These are phyloP conservation scores for Pyxicephalus adspersus DNA, from an alignment of 2,113 vertebrate species.

Conservation along the genomic window DNA sequence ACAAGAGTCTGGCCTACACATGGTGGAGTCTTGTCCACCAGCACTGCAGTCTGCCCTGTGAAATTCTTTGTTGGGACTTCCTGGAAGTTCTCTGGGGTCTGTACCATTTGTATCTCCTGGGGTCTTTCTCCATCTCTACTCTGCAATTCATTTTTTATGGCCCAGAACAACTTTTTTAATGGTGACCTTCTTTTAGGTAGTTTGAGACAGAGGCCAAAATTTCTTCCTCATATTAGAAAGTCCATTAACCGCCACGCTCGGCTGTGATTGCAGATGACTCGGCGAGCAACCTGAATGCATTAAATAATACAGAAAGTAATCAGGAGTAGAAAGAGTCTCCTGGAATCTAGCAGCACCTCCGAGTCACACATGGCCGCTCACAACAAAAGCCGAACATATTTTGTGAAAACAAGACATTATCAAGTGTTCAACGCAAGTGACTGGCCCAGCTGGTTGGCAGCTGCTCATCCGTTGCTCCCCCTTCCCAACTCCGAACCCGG, in stretches of 20 bases:
- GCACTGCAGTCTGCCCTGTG: too few species aligned
- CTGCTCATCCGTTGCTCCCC: conserved; percentile 10
- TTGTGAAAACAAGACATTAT: conserved; percentile 56
- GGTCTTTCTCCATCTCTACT: too few species aligned
- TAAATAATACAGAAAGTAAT: conserved; percentile 50
- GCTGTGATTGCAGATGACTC: neutral
- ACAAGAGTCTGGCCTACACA: too few species aligned
- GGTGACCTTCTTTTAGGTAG: too few species aligned
- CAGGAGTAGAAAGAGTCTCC: conserved; percentile 38
- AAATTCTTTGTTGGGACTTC: too few species aligned
- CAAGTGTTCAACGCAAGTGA: conserved; percentile 48
- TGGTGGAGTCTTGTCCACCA: too few species aligned
- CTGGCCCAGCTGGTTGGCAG: conserved; percentile 37
- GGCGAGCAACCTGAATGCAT: conserved; percentile 13
- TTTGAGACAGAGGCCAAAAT: neutral
- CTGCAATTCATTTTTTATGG: too few species aligned
- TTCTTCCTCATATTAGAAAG: neutral
- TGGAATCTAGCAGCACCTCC: conserved; percentile 45
- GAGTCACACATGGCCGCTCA: conserved; percentile 48
- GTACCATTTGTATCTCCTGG: too few species aligned
- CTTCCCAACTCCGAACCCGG: conserved; percentile 1
- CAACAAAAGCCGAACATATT: conserved; percentile 55
- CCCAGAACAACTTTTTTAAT: too few species aligned
- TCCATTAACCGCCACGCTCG: conserved; percentile 24
- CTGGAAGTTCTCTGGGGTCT: too few species aligned